phyloP scores from a whole-genome alignment of 2,888 invertebrate species.

The Lithophane ornitopus region DNA sequence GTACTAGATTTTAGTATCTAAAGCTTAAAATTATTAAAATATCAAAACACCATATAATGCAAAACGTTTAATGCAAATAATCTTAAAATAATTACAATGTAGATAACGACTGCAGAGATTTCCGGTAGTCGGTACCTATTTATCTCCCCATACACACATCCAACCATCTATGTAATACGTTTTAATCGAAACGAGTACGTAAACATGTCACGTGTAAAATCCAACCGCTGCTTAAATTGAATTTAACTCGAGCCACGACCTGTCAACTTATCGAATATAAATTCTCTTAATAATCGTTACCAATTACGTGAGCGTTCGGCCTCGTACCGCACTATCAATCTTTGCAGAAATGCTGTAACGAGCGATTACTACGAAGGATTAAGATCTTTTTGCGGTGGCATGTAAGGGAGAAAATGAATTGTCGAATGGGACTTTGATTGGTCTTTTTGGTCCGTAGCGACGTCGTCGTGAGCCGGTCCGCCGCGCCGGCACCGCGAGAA shows the following conservation, averaged over 20 bases:
- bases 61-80: conserved; percentile 13
- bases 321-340: conserved; percentile 80
- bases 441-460: conserved; percentile 71
- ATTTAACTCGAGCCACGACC: conserved; percentile 81
- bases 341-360: conserved; percentile 77
- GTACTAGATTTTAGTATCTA: background rate
- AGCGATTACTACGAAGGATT: conserved; percentile 78
- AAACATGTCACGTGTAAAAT: conserved; percentile 81
- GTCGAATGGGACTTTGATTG: conserved; percentile 78
- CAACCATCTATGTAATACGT: conserved; percentile 64
- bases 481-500: conserved; percentile 75
- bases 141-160: conserved; percentile 55
- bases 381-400: conserved; percentile 81
- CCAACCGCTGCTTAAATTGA: conserved; percentile 79
- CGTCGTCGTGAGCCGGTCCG: conserved; percentile 75
- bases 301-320: conserved; percentile 87
- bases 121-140: conserved; percentile 59
- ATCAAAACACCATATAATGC: conserved; percentile 1
- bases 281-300: conserved; percentile 87
- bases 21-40: background rate
- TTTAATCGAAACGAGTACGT: conserved; percentile 75
- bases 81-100: conserved; percentile 33
- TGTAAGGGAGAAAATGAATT: conserved; percentile 83
- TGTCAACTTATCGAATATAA: conserved; percentile 87
- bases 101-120: conserved; percentile 52